A percentile compares a stretch with the other conserved stretches of the same genome.
These are phyloP conservation scores for Tarsius wallacei DNA, from an alignment of 2,797 vertebrate species.

Conservation along the genomic window DNA sequence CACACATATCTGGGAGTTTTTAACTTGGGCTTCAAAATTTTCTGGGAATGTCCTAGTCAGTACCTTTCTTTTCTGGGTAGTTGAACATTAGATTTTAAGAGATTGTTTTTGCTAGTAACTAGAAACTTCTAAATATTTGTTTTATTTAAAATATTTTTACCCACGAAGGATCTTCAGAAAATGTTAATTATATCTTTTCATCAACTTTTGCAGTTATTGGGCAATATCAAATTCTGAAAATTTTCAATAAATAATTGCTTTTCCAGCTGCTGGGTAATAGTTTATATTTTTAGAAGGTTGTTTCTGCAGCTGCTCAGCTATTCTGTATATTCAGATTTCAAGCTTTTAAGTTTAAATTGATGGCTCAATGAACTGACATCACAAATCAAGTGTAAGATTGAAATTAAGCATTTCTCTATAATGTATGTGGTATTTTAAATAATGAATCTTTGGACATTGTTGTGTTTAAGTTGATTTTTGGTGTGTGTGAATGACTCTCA, in stretches of 20 bases:
- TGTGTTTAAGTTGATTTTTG: conserved; percentile 59
- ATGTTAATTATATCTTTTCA: conserved; percentile 83
- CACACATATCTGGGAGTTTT: neutral
- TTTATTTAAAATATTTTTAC: conserved; percentile 71
- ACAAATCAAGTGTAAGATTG: conserved; percentile 72
- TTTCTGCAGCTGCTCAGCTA: conserved; percentile 84
- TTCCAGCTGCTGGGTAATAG: conserved; percentile 79
- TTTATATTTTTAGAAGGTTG: conserved; percentile 82
- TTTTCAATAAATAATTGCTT: conserved; percentile 87
- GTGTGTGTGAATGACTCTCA: neutral
- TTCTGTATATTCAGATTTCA: conserved; percentile 72
- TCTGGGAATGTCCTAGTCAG: conserved; percentile 47
- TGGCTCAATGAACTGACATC: conserved; percentile 63
- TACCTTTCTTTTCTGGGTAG: conserved; percentile 68
- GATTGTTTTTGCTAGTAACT: conserved; percentile 54
- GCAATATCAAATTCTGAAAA: conserved; percentile 81
- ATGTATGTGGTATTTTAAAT: conserved; percentile 51
- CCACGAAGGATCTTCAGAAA: conserved; percentile 82
- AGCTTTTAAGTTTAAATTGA: conserved; percentile 70
- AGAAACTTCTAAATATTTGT: conserved; percentile 74
- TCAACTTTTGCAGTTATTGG: conserved; percentile 81
- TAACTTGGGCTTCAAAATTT: conserved; percentile 45
- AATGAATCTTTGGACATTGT: conserved; percentile 36
- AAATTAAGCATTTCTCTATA: conserved; percentile 54
- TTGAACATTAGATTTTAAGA: conserved; percentile 73